These are phyloP conservation scores for Diplosoma virens DNA, from an alignment of 23 tunicate species.

Conservation along the genomic window DNA sequence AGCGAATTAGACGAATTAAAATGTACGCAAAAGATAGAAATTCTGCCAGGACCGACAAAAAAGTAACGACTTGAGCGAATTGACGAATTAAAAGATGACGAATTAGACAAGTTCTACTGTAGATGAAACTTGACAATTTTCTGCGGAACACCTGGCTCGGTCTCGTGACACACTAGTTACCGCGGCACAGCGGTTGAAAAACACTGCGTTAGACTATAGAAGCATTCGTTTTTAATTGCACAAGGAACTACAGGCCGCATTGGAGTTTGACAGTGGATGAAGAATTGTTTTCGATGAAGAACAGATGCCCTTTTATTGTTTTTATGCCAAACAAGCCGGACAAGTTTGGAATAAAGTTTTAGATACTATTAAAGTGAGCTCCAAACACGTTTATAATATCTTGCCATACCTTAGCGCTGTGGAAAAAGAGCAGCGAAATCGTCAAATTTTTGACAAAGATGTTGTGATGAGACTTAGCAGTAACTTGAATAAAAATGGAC, in stretches of 20 bases:
- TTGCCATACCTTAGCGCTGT: constrained; percentile 23
- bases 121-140: no score
- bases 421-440: constrained; percentile 8
- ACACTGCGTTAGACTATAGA: no score
- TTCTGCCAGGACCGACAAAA: no score
- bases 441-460: background rate
- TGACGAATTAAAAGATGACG: no score
- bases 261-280: constrained; percentile 18
- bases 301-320: constrained; percentile 24
- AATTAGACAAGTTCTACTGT: no score
- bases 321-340: constrained; percentile 22
- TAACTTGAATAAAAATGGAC: constrained; percentile 11
- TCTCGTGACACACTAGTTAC: no score
- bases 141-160: no score
- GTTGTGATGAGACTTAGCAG: constrained; percentile 18
- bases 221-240: constrained; percentile 8
- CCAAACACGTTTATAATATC: constrained; percentile 20
- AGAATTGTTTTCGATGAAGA: constrained; percentile 15
- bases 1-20: no score
- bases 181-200: no score
- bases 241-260: constrained; percentile 12
- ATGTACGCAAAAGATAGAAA: no score
- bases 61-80: no score
- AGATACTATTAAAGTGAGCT: background rate
- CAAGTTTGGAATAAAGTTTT: constrained; percentile 1